phyloP scores from a whole-genome alignment of 2,797 vertebrate species.

The Okamejei kenojei region DNA sequence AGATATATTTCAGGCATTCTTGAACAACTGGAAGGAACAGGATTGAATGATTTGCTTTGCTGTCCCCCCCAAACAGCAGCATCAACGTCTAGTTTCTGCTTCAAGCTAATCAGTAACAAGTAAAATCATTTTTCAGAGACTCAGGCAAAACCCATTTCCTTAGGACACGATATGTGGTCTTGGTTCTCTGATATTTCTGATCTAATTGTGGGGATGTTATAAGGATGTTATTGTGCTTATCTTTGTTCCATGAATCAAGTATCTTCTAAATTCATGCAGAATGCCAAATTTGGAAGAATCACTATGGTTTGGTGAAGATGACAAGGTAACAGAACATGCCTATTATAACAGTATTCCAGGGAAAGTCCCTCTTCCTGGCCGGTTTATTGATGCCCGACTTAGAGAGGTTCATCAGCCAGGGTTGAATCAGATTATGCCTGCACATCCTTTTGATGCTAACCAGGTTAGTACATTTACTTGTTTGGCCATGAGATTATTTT shows the following conservation, averaged over 20 bases:
- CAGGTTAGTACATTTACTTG: conserved; percentile 58
- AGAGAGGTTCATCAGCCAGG: conserved; percentile 40
- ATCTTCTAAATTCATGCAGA: conserved; percentile 53
- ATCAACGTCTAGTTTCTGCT: background rate
- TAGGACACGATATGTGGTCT: too few relatives aligned
- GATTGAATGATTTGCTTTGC: background rate
- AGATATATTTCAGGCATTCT: background rate
- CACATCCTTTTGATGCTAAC: conserved; percentile 54
- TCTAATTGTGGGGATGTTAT: background rate
- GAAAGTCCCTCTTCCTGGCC: conserved; percentile 80
- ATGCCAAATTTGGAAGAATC: conserved; percentile 87
- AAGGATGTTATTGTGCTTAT: background rate
- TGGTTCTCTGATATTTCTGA: background rate
- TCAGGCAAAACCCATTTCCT: background rate
- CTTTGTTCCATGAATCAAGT: background rate
- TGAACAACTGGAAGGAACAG: background rate
- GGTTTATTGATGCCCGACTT: conserved; percentile 74
- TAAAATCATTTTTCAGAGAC: background rate
- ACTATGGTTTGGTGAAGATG: conserved; percentile 79
- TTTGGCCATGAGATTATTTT: background rate
- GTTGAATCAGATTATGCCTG: conserved; percentile 53
- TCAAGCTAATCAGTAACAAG: background rate
- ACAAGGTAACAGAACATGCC: conserved; percentile 68
- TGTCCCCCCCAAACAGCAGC: background rate
- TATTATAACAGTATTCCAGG: conserved; percentile 93